Evolutionary conservation across 2,888 invertebrate species (phyloP), one percentile per base, ranked within the genome.

Genomic region (Heterodera filipjevi): DNA sequence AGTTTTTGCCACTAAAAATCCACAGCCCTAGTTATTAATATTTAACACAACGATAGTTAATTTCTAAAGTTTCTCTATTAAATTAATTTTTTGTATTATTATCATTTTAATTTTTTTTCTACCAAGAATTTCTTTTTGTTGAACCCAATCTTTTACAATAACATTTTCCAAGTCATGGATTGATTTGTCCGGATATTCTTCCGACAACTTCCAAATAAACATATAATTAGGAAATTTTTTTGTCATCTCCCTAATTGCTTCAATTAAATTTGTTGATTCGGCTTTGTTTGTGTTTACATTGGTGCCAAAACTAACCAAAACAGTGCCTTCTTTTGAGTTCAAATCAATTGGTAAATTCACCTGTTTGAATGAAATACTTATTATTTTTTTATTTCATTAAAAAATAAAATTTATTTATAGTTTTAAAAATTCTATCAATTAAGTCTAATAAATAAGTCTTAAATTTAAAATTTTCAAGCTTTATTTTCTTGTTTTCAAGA

Each of bases 281-380:
- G n/a, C 19, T 22, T 22, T 22, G 5, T 22, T 27, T 0, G 59
- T 27, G 2, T 59, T 12, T 3, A 71, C 30, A 49, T 16, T 16
- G 2, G 71, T 71, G 46, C 71, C 71, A 71, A 71, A 71, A 71
- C 71, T 33, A 6, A 71, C 35, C 27, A 71, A 30, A 32, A 71
- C 19, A 33, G 33, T 33, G 32, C 71, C 71, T 33, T 71, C 14
- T 33, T 71, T 33, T 71, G 46, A 44, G 19, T 53, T 22, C 53
- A 59, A 59, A 59, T n/a, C 27, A n/a, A 59, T 59, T 8, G 12
- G 59, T 6, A 27, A n/a, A 59, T n/a, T n/a, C 12, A 27, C 12
- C n/a, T 59, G n/a, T n/a, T 70, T 22, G 2, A 53, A 22, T 14
- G 19, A 44, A 27, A 70, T 44, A 27, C 27, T 6, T 70, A 8